phyloP scores from a whole-genome alignment of 2,888 invertebrate genomes.

The Allacma fusca region DNA sequence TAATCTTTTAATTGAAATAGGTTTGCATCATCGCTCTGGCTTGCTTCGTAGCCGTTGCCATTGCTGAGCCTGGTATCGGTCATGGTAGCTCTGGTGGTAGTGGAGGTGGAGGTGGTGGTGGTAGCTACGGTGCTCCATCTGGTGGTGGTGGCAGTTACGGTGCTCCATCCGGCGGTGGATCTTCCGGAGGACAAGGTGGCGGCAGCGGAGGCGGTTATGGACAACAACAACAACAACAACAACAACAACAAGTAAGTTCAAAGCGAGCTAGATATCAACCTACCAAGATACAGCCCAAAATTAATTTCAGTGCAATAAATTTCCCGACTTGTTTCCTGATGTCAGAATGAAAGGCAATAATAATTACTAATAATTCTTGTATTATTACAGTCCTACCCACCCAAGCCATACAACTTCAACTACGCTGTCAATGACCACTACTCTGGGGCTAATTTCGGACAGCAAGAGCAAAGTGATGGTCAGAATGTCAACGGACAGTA shows the following conservation, averaged over 20 bases:
- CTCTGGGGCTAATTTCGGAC: slow-evolving; percentile 60
- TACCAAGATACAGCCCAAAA: background rate
- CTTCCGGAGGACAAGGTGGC: slow-evolving; percentile 23
- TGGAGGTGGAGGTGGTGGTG: too few species aligned
- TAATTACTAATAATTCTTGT: too few species aligned
- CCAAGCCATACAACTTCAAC: slow-evolving; percentile 59
- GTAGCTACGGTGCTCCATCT: slow-evolving; percentile 7
- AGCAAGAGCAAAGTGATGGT: slow-evolving; percentile 58
- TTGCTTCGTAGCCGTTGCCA: slow-evolving; percentile 26
- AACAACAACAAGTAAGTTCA: slow-evolving; percentile 27
- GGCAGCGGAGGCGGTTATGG: slow-evolving; percentile 25
- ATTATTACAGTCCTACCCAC: slow-evolving; percentile 57
- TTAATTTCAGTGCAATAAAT: too few species aligned
- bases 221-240: too few species aligned
- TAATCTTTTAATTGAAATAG: slow-evolving; percentile 7
- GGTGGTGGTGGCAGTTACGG: slow-evolving; percentile 26
- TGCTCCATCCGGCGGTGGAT: slow-evolving; percentile 5
- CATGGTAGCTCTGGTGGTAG: slow-evolving; percentile 22
- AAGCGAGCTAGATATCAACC: background rate
- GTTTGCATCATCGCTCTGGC: slow-evolving; percentile 19
- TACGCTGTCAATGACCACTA: slow-evolving; percentile 60
- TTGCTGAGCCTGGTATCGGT: slow-evolving; percentile 30
- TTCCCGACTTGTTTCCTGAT: too few species aligned
- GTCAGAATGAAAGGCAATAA: too few species aligned
- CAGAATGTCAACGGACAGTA: slow-evolving; percentile 44